Base-by-base conservation (phyloP, 2,888 invertebrate genomes). In the Tipula vernalis region DNA sequence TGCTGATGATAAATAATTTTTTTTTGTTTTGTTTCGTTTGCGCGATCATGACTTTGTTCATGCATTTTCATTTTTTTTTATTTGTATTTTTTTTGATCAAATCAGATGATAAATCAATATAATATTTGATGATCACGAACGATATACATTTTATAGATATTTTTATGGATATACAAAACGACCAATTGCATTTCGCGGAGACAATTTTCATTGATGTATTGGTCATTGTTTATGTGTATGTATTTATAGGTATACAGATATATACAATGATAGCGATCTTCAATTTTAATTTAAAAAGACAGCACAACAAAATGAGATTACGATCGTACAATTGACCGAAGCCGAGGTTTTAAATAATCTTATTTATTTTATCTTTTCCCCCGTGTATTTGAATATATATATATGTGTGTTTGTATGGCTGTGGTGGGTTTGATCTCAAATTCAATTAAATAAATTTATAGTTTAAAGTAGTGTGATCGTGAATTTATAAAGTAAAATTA, bases 61-160 rank as follows among this genome's bases (percentile, higher is more conserved):
- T 71, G 71, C 71, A 71, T 28, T 71, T 71, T 39, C 3, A 39
- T 39, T 39, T 39, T 39, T 39, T 39, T 39, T 39, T 39, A 39
- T n/a, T n/a, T n/a, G n/a, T 28, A 1, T 28, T 28, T 71, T 18
- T 71, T 71, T 71, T 71, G 71, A 71, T 71, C 71, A 71, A 71
- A 71, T 71, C 71, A 71, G 71, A 71, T 71, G 71, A 71, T 71
- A 71, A 71, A 71, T 71, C 71, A 71, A 71, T 71, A 71, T 71
- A 28, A 71, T 71, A 71, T 71, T 71, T 71, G 71, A 71, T 71
- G 71, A 71, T 71, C 71, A 71, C 71, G 71, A 71, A 28, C 71
- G 71, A 71, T 71, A 71, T 71, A 71, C 8, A 28, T 28, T 28
- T 28, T 28, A 28, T 28, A 28, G 28, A 28, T 28, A 28, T 28